Evolutionary conservation across 2,888 invertebrate genomes (phyloP).

Genomic region (Odontocolon sp.): DNA sequence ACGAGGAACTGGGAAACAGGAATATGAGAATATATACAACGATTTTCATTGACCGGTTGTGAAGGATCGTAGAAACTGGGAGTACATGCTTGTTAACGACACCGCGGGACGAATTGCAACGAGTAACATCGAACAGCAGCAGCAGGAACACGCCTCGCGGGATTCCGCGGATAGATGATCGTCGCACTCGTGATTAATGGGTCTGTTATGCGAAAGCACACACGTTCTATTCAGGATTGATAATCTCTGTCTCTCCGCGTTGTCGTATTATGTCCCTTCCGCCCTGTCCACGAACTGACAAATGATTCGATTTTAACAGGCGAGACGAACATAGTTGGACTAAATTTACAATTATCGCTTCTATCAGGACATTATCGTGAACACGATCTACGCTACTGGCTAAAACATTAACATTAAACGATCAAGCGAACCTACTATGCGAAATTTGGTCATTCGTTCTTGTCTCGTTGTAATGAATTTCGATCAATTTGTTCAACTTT

Average conservation of each 20-base stretch:
- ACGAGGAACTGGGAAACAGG: slow-evolving; percentile 14
- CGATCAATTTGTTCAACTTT: no score
- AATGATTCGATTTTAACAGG: slow-evolving; percentile 38
- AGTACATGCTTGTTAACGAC: slow-evolving; percentile 38
- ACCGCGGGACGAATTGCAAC: slow-evolving; percentile 3
- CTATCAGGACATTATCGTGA: not conserved
- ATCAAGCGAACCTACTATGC: no score
- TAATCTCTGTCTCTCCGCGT: slow-evolving; percentile 36
- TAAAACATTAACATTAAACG: no score
- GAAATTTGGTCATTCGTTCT: no score
- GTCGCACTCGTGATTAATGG: slow-evolving; percentile 44
- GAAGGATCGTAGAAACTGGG: slow-evolving; percentile 26
- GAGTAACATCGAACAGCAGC: not conserved
- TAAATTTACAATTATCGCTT: slow-evolving; percentile 25
- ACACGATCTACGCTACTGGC: not conserved
- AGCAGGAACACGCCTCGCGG: slow-evolving; percentile 22
- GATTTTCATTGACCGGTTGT: slow-evolving; percentile 29
- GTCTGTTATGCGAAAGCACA: slow-evolving; percentile 17
- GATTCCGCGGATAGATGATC: slow-evolving; percentile 44
- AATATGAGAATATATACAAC: no score
- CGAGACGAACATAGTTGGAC: not conserved
- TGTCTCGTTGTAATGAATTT: no score
- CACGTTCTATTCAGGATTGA: slow-evolving; percentile 45
- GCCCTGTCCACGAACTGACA: slow-evolving; percentile 25
- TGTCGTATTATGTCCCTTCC: slow-evolving; percentile 41